These are phyloP conservation scores for Bolinopsis microptera DNA, from an alignment of 37 sponge, comb jelly and placozoan genomes.

Conservation along the genomic window DNA sequence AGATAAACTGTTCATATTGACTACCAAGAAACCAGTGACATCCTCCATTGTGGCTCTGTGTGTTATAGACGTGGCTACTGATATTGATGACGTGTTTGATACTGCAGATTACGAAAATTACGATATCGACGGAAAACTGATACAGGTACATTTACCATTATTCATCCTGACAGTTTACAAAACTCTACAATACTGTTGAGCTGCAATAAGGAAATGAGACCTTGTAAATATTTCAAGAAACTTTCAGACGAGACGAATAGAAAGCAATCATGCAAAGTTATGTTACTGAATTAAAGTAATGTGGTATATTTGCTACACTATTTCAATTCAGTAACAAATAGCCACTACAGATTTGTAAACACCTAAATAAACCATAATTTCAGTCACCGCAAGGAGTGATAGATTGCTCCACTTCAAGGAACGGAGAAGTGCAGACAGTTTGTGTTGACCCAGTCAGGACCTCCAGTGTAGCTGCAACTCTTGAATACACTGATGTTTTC, in stretches of 20 bases:
- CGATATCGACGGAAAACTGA: background rate
- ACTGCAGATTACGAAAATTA: background rate
- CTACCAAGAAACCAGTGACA: background rate
- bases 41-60: slow-evolving; percentile 32
- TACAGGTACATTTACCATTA: slow-evolving; percentile 1
- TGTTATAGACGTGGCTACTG: background rate
- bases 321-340: too few species aligned
- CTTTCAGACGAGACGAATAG: too few species aligned
- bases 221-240: too few species aligned
- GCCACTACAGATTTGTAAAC: too few species aligned
- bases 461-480: background rate
- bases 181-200: too few species aligned
- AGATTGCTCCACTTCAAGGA: background rate
- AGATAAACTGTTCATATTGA: slow-evolving; percentile 20
- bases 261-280: too few species aligned
- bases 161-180: too few species aligned
- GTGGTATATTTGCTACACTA: too few species aligned
- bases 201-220: too few species aligned
- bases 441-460: background rate
- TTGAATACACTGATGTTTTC: background rate
- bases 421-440: background rate
- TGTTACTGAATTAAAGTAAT: too few species aligned
- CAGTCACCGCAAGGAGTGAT: background rate
- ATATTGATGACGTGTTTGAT: slow-evolving; percentile 3
- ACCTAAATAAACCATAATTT: background rate